Evolutionary conservation across 2,797 vertebrate genomes (phyloP).

Genomic region (Semotilus atromaculatus): DNA sequence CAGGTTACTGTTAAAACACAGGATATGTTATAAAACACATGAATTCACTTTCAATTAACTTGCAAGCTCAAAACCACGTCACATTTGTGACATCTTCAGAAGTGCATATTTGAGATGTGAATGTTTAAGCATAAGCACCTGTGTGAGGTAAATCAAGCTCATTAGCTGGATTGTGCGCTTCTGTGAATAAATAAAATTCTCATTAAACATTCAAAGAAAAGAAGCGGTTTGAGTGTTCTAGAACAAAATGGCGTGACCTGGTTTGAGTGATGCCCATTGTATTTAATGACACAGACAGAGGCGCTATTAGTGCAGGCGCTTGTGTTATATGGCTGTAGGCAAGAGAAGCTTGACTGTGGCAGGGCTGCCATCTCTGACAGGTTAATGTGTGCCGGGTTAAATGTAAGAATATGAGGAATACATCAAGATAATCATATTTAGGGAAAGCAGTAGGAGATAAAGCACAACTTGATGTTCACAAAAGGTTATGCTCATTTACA

Average conservation of each 20-base stretch:
- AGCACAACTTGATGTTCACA: slow-evolving; percentile 9
- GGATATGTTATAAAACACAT: background rate
- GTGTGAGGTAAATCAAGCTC: slow-evolving; percentile 9
- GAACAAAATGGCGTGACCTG: slow-evolving; percentile 5
- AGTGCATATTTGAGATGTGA: background rate
- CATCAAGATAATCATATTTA: slow-evolving; percentile 38
- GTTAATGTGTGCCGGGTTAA: background rate
- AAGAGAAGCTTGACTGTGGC: background rate
- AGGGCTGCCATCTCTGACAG: background rate
- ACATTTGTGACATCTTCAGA: slow-evolving; percentile 1
- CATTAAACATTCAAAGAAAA: slow-evolving; percentile 23
- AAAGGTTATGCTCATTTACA: slow-evolving; percentile 30
- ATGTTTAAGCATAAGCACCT: background rate
- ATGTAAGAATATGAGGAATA: background rate
- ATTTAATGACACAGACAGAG: slow-evolving; percentile 12
- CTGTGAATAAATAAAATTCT: background rate
- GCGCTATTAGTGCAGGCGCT: background rate
- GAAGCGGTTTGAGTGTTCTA: background rate
- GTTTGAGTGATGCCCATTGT: slow-evolving; percentile 23
- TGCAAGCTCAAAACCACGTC: background rate
- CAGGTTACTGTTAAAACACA: background rate
- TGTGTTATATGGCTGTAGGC: slow-evolving; percentile 5
- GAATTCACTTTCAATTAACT: slow-evolving; percentile 14
- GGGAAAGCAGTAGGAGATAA: slow-evolving; percentile 11
- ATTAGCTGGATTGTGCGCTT: slow-evolving; percentile 15